Conservation (phyloP, 2,797 vertebrate genomes). For the Pangasius sanitwongsei region DNA sequence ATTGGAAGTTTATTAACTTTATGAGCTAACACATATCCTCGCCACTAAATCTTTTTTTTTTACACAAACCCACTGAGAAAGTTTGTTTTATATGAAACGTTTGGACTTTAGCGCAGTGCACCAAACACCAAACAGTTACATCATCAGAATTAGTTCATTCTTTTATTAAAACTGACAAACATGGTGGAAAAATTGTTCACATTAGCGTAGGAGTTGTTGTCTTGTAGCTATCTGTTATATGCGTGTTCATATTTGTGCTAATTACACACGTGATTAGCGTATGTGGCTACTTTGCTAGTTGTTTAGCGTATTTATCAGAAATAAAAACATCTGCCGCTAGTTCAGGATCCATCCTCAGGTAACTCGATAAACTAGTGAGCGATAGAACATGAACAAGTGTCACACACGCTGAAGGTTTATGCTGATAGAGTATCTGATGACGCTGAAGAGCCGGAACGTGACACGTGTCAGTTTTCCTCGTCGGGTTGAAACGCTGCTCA, state of each 20-base stretch:
- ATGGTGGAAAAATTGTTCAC: not conserved
- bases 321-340: not conserved
- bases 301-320: not conserved
- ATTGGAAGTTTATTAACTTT: not conserved
- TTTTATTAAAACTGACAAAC: not conserved
- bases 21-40: not conserved
- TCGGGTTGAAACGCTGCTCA: not conserved
- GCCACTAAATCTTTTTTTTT: not conserved
- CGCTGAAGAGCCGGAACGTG: not conserved
- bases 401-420: not conserved
- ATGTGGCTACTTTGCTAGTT: too few species aligned
- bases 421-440: not conserved
- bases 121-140: too few species aligned
- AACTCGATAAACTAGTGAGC: not conserved
- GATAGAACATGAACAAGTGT: not conserved
- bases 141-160: not conserved
- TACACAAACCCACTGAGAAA: not conserved
- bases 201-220: not conserved
- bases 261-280: not conserved
- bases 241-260: not conserved
- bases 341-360: not conserved
- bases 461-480: not conserved
- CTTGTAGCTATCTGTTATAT: not conserved
- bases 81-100: not conserved
- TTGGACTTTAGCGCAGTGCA: not conserved